Conservation (phyloP, 1,140 invertebrate species). For the Idris sp. region DNA sequence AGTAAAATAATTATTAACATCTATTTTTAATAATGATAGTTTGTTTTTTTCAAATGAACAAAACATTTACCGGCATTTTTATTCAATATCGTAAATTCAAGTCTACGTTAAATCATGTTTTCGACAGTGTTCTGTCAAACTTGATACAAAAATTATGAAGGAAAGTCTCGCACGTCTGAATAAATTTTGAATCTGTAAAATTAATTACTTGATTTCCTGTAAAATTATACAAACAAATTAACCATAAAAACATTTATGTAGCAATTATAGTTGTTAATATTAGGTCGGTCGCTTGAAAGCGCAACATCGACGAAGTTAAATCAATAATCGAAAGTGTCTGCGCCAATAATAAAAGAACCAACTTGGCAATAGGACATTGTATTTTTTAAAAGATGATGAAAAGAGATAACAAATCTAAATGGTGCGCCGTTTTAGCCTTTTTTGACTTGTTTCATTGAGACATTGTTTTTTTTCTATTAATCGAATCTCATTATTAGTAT, state of each 20-base stretch:
- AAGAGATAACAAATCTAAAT: not conserved
- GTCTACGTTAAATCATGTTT: constrained; percentile 2
- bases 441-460: constrained; percentile 6
- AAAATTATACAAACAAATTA: constrained; percentile 5
- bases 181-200: too few relatives aligned
- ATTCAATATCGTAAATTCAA: not conserved
- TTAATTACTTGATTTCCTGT: constrained; percentile 15
- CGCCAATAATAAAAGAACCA: not conserved
- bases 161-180: too few relatives aligned
- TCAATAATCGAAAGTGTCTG: constrained; percentile 4
- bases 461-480: constrained; percentile 16
- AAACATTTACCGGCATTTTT: constrained; percentile 1
- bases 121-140: too few relatives aligned
- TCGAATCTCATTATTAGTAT: not conserved
- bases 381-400: constrained; percentile 33
- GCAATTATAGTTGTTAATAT: constrained; percentile 31
- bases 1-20: too few relatives aligned
- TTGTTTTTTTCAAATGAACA: too few relatives aligned
- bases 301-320: constrained; percentile 27
- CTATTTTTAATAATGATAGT: too few relatives aligned
- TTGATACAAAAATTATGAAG: too few relatives aligned
- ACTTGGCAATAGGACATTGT: constrained; percentile 3
- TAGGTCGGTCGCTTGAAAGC: constrained; percentile 18
- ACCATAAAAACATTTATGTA: constrained; percentile 14
- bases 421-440: constrained; percentile 24